Conservation (phyloP, 2,888 invertebrate genomes). For the Micoletzkya japonica region DNA sequence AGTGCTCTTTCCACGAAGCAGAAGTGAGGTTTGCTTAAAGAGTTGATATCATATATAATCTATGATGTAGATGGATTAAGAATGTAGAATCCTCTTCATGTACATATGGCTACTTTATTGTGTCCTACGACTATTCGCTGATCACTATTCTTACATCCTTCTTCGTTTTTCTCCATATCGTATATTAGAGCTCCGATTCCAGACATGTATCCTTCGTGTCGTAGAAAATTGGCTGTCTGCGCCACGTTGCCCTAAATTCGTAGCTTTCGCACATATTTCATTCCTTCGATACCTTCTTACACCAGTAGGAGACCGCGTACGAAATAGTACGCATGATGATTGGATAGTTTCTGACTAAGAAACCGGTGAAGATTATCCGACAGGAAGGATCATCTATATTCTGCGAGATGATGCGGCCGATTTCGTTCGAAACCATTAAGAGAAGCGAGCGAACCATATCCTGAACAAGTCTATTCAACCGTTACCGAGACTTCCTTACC, state of each 20-base stretch:
- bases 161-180: constrained; percentile 19
- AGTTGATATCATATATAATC: background rate
- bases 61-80: background rate
- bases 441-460: constrained; percentile 71
- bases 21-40: constrained; percentile 62
- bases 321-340: constrained; percentile 75
- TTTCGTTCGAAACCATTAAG: constrained; percentile 75
- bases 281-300: constrained; percentile 55
- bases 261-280: background rate
- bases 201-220: constrained; percentile 76
- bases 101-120: background rate
- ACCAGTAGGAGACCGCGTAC: constrained; percentile 75
- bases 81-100: background rate
- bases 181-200: constrained; percentile 76
- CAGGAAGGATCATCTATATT: no score
- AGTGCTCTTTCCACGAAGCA: constrained; percentile 75
- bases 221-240: constrained; percentile 71
- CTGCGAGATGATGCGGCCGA: constrained; percentile 75
- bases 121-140: background rate
- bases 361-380: constrained; percentile 76
- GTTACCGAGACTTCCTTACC: constrained; percentile 8
- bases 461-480: background rate
- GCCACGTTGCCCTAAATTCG: background rate
- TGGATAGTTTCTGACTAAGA: constrained; percentile 75
- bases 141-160: background rate